These are phyloP conservation scores for Urocynchramus pylzowi DNA, from an alignment of 2,113 vertebrate species.

Conservation along the genomic window DNA sequence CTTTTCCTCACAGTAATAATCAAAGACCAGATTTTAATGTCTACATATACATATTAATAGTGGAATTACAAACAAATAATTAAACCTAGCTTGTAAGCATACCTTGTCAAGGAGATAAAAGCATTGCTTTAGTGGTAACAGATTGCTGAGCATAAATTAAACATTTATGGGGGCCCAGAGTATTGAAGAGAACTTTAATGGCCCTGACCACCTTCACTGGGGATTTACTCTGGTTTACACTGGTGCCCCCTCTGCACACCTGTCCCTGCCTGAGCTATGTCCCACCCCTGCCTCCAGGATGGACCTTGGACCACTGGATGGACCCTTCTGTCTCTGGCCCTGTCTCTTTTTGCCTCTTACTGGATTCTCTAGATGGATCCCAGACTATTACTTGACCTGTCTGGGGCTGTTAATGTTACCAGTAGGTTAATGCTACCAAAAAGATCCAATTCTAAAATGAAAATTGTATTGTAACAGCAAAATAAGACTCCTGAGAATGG, in stretches of 20 bases:
- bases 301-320: neutral
- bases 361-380: neutral
- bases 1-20: neutral
- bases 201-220: neutral
- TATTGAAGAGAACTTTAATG: neutral
- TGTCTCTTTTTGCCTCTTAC: neutral
- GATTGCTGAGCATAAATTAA: neutral
- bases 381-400: neutral
- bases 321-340: neutral
- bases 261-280: neutral
- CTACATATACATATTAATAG: neutral
- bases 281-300: neutral
- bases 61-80: neutral
- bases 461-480: neutral
- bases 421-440: neutral
- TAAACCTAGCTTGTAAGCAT: neutral
- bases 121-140: neutral
- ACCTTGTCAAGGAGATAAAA: neutral
- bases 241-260: neutral
- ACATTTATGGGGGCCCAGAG: neutral
- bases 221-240: neutral
- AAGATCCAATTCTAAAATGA: neutral
- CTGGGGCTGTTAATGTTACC: neutral
- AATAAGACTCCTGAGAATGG: neutral
- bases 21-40: neutral